phyloP scores from a whole-genome alignment of 2,797 vertebrate genomes.

The Telmatherina bonti region DNA sequence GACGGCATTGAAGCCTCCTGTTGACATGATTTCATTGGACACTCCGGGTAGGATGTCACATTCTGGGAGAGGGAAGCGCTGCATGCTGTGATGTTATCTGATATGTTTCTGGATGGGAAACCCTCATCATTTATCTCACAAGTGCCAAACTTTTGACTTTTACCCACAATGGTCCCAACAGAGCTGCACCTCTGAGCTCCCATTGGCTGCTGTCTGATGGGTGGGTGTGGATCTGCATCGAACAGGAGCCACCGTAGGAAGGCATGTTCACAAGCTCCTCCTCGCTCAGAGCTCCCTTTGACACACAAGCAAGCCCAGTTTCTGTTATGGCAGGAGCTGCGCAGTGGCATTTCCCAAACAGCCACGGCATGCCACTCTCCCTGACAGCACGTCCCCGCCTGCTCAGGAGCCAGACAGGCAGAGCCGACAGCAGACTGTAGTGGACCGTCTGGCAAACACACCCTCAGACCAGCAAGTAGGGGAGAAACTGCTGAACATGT shows the following conservation, averaged over 20 bases:
- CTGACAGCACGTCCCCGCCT: conserved; percentile 61
- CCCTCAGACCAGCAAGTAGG: conserved; percentile 52
- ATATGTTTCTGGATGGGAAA: conserved; percentile 29
- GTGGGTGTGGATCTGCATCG: conserved; percentile 41
- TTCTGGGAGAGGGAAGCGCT: conserved; percentile 37
- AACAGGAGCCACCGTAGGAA: conserved; percentile 47
- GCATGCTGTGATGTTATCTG: conserved; percentile 35
- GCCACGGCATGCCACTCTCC: conserved; percentile 66
- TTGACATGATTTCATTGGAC: conserved; percentile 63
- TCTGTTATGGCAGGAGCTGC: conserved; percentile 80
- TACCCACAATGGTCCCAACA: conserved; percentile 40
- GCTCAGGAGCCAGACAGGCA: conserved; percentile 55
- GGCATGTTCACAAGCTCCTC: conserved; percentile 66
- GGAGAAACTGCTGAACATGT: conserved; percentile 54
- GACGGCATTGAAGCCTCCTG: conserved; percentile 38
- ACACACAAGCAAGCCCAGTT: conserved; percentile 68
- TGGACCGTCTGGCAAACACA: conserved; percentile 55
- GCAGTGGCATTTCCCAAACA: conserved; percentile 73
- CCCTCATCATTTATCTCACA: conserved; percentile 35
- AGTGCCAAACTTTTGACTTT: conserved; percentile 64
- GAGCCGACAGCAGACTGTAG: conserved; percentile 54
- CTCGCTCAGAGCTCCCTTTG: conserved; percentile 60
- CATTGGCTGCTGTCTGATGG: conserved; percentile 55
- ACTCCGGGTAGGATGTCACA: conserved; percentile 56
- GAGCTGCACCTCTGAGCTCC: conserved; percentile 45